Evolutionary conservation across 2,113 vertebrate species (phyloP), one percentile per base, ranked within the genome.

Genomic region (Motacilla alba): DNA sequence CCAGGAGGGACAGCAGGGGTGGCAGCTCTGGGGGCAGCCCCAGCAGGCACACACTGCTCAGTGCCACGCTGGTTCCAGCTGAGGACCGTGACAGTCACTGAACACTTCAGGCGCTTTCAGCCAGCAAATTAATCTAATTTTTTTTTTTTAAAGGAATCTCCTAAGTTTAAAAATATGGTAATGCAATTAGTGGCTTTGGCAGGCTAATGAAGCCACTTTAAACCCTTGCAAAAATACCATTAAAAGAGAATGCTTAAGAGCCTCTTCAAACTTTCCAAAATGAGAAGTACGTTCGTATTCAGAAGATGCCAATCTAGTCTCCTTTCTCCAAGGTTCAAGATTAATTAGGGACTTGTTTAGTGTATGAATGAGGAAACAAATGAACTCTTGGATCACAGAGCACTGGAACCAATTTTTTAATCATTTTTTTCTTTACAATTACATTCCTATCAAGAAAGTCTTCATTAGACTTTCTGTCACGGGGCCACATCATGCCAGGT

Each of bases 321-420:
- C 93, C 96, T 98, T 98, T 97, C 96, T 98, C 95, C 96, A 76
- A 95, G 97, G 97, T 96, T 97, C 97, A 95, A 92, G 97, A 98
- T 98, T 98, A 98, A 98, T 98, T 98, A 98, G 97, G 95, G 95
- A 90, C 96, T 97, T 98, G 97, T 98, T 98, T 98, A 97, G 96
- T 97, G 96, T 94, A 90, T 96, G 97, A 97, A 98, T 77, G 93
- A 97, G 92, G 97, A 97, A 97, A 98, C 96, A 98, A 97, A 98
- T 96, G 97, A 98, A 97, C 94, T 95, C 97, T 93, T 92, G 95
- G 94, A 97, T 97, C 24, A 20, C 94, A 87, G 96, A 96, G 97
- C 94, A 94, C 52, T 96, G 96, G 97, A 97, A 98, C 96, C 94
- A 94, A 93, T 96, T 97, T 98, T 98, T 97, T 97, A 95, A 96